These are phyloP conservation scores for Pelagia noctiluca DNA, from an alignment of 30 jellyfish, hydroid and myxozoan genomes.

Conservation along the genomic window DNA sequence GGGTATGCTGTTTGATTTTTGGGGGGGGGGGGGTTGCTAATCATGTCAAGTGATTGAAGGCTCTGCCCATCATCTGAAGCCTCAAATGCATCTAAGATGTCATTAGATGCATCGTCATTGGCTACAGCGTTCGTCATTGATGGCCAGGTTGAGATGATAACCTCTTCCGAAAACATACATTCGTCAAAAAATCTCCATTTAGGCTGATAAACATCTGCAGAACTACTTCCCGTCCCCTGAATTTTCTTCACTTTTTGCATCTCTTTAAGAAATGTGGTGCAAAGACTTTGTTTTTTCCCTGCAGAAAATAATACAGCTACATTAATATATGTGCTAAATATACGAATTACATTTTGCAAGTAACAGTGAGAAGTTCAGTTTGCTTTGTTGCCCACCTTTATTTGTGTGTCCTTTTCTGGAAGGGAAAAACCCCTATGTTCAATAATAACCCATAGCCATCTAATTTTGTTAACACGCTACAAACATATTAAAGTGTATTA, in stretches of 20 bases:
- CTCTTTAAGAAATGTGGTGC: conserved; percentile 51
- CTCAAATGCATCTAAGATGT: conserved; percentile 8
- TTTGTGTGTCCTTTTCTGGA: conserved; percentile 14
- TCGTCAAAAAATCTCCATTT: conserved; percentile 48
- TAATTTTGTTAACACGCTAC: too few relatives aligned
- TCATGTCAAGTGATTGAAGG: conserved; percentile 4
- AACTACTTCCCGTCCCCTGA: conserved; percentile 40
- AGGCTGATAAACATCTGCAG: conserved; percentile 36
- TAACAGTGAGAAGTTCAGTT: too few relatives aligned
- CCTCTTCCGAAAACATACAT: conserved; percentile 29
- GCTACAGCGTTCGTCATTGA: conserved; percentile 9
- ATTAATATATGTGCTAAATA: too few relatives aligned
- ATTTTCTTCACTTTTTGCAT: conserved; percentile 39
- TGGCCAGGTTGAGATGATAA: conserved; percentile 18
- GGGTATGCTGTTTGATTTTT: conserved; percentile 9
- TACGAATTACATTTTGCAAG: too few relatives aligned
- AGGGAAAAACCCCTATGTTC: conserved; percentile 15
- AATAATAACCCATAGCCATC: too few relatives aligned
- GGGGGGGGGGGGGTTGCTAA: conserved; percentile 23
- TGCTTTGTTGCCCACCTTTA: conserved; percentile 23
- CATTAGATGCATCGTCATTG: conserved; percentile 9
- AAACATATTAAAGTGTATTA: too few relatives aligned
- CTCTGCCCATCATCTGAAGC: too few relatives aligned
- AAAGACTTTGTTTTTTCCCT: conserved; percentile 37
- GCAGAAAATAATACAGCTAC: too few relatives aligned